Conservation (phyloP, 2,797 vertebrate species). For the Anableps anableps region DNA sequence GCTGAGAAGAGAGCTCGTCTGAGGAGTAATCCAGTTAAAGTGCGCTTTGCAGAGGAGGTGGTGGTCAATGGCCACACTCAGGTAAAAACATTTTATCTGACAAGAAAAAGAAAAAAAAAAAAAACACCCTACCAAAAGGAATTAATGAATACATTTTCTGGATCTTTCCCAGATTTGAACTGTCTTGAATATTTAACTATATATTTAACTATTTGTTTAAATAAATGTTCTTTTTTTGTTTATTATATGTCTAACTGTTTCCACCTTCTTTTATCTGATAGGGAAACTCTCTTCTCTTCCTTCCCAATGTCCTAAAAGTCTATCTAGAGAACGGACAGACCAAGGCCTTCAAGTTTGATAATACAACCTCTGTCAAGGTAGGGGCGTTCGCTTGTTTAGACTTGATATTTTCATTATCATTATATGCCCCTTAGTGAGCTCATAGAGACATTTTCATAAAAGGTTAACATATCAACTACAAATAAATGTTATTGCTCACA, state of each 20-base stretch:
- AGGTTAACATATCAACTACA: neutral
- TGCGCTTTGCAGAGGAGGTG: conserved; percentile 96
- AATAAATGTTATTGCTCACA: conserved; percentile 7
- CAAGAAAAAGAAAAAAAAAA: neutral
- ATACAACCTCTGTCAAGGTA: conserved; percentile 94
- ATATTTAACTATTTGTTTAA: neutral
- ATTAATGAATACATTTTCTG: conserved; percentile 19
- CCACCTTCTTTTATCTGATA: conserved; percentile 64
- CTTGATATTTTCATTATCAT: neutral
- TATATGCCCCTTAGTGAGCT: neutral
- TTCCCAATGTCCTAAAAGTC: conserved; percentile 97
- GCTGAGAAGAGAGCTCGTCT: conserved; percentile 96
- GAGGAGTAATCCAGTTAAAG: conserved; percentile 95
- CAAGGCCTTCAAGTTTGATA: conserved; percentile 97
- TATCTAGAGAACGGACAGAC: conserved; percentile 99
- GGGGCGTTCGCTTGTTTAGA: neutral
- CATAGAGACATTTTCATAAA: neutral
- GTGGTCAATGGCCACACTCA: conserved; percentile 94
- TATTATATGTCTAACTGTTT: conserved; percentile 16
- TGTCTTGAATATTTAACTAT: neutral
- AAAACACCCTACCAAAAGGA: neutral
- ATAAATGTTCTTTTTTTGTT: neutral
- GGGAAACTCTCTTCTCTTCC: conserved; percentile 97
- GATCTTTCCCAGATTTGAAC: neutral
- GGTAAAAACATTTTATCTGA: conserved; percentile 74